Evolutionary conservation across 1,140 invertebrate species (phyloP).

Genomic region (Camponotus floridanus): DNA sequence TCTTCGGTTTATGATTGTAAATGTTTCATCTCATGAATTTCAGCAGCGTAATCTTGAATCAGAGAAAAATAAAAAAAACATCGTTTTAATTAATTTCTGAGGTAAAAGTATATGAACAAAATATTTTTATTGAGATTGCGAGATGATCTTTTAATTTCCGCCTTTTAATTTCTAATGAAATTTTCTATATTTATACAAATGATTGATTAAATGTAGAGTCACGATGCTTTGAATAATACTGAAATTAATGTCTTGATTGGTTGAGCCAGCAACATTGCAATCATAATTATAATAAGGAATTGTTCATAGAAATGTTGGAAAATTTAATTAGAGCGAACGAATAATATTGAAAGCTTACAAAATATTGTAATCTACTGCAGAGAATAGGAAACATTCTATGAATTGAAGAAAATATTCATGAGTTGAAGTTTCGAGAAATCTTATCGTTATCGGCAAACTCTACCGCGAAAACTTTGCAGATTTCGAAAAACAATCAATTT

Average conservation of each 20-base stretch:
- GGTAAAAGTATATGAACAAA: neutral
- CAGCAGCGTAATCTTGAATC: neutral
- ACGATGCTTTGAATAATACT: neutral
- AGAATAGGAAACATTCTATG: neutral
- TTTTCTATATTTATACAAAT: neutral
- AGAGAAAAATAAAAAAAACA: neutral
- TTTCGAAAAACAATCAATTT: constrained; percentile 48
- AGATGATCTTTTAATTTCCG: neutral
- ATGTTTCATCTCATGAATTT: neutral
- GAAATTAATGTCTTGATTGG: constrained; percentile 12
- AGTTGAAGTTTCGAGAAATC: constrained; percentile 28
- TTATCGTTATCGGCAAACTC: constrained; percentile 16
- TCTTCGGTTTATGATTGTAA: neutral
- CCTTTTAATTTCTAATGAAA: neutral
- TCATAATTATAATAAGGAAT: neutral
- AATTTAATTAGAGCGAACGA: constrained; percentile 17
- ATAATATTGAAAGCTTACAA: constrained; percentile 18
- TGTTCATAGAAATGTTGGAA: constrained; percentile 10
- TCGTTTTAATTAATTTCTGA: neutral
- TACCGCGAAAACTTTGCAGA: neutral
- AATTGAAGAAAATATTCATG: constrained; percentile 4
- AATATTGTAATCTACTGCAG: constrained; percentile 21
- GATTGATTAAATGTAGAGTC: neutral
- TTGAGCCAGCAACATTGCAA: neutral
- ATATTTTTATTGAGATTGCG: neutral